Conservation (phyloP, 1,140 invertebrate species). For the Pseudomyrmex flavicornis region DNA sequence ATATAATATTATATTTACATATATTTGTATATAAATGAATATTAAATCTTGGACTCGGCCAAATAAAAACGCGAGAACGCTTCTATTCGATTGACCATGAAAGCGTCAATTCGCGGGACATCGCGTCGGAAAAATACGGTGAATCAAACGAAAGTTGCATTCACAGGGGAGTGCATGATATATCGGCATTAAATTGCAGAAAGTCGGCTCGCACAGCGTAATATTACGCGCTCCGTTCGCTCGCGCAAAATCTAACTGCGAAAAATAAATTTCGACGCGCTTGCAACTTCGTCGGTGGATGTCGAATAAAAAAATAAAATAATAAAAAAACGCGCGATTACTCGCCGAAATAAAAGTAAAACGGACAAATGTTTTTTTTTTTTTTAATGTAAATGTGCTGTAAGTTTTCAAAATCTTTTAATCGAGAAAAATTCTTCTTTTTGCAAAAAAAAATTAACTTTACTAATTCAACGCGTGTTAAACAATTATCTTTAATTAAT, state of each 20-base stretch:
- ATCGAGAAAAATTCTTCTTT: not conserved
- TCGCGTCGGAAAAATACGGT: conserved; percentile 36
- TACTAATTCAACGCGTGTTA: too few relatives aligned
- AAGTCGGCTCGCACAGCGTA: conserved; percentile 39
- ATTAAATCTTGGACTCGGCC: not conserved
- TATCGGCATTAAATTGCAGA: conserved; percentile 51
- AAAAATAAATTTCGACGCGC: conserved; percentile 49
- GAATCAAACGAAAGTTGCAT: conserved; percentile 55
- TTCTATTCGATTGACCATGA: conserved; percentile 49
- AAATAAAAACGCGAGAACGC: not conserved
- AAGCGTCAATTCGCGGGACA: conserved; percentile 7
- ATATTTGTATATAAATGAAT: too few relatives aligned
- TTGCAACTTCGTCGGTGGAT: not conserved
- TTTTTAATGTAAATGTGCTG: too few relatives aligned
- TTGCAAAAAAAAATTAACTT: not conserved
- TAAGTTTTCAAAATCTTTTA: not conserved
- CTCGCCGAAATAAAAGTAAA: not conserved
- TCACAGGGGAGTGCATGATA: conserved; percentile 28
- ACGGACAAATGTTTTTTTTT: not conserved
- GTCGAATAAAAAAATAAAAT: conserved; percentile 5
- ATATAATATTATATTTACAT: not conserved
- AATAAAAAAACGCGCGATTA: conserved; percentile 6
- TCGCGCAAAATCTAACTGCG: conserved; percentile 52
- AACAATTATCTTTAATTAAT: conserved; percentile 14
- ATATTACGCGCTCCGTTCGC: conserved; percentile 54